Conservation (phyloP, 2,888 invertebrate species). For the Crossocerus cetratus region DNA sequence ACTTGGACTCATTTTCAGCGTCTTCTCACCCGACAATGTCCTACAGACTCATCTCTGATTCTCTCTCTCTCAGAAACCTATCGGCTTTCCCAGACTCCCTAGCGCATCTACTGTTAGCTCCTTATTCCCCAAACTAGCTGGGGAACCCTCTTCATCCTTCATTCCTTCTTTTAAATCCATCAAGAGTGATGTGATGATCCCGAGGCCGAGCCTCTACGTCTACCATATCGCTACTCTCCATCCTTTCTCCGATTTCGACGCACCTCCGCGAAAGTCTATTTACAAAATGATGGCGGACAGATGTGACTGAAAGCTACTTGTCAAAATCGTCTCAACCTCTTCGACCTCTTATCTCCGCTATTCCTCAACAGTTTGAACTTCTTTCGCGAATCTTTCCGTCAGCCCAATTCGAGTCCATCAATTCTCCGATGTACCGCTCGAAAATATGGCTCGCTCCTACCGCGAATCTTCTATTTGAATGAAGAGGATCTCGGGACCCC, state of each 20-base stretch:
- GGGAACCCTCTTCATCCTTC: no score
- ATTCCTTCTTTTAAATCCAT: no score
- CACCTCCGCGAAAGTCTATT: constrained; percentile 48
- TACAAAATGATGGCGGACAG: constrained; percentile 53
- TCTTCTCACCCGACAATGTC: no score
- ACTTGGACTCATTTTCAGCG: no score
- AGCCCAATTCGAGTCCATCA: no score
- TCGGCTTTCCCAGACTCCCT: constrained; percentile 28
- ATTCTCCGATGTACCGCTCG: no score
- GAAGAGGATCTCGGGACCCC: no score
- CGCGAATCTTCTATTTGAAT: no score
- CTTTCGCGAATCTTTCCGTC: neutral
- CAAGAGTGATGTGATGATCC: no score
- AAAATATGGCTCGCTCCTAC: no score
- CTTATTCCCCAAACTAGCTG: no score
- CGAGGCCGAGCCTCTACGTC: neutral
- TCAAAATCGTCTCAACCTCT: constrained; percentile 69
- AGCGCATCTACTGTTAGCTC: constrained; percentile 3
- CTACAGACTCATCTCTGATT: no score
- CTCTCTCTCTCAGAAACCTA: neutral
- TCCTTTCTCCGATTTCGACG: neutral
- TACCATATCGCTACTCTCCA: neutral
- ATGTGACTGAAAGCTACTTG: constrained; percentile 58
- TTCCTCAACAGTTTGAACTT: neutral
- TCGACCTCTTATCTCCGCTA: constrained; percentile 13